phyloP scores from a whole-genome alignment of 2,113 vertebrate species.

The Oreochromis aureus region DNA sequence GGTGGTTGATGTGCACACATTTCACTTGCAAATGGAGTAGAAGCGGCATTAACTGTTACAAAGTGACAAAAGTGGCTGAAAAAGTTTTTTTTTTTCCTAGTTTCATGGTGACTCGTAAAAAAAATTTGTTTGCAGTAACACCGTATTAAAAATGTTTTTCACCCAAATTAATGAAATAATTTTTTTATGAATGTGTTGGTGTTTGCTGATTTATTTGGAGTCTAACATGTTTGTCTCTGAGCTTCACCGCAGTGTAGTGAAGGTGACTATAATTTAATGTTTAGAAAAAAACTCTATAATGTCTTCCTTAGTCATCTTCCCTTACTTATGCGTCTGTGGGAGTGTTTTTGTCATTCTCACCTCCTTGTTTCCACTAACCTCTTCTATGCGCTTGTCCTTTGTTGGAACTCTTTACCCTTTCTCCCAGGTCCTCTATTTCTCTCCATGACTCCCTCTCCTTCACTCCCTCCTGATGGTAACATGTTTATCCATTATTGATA shows the following conservation, averaged over 20 bases:
- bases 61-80: background rate
- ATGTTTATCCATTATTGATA: slow-evolving; percentile 72
- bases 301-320: background rate
- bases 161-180: background rate
- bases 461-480: slow-evolving; percentile 53
- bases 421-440: background rate
- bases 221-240: background rate
- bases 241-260: background rate
- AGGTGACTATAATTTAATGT: background rate
- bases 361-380: background rate
- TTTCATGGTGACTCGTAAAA: background rate
- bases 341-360: background rate
- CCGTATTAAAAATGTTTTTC: background rate
- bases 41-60: background rate
- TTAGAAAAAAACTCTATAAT: background rate
- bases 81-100: background rate
- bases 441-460: slow-evolving; percentile 17
- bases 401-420: slow-evolving; percentile 15
- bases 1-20: background rate
- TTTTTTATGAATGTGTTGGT: background rate
- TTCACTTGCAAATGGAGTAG: background rate
- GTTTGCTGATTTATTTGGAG: background rate
- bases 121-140: background rate
- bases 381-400: background rate
- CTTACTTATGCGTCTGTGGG: background rate